Evolutionary conservation across 2,113 vertebrate genomes (phyloP), one percentile per base, ranked within the genome.

Genomic region (Cyprinodon variegatus): DNA sequence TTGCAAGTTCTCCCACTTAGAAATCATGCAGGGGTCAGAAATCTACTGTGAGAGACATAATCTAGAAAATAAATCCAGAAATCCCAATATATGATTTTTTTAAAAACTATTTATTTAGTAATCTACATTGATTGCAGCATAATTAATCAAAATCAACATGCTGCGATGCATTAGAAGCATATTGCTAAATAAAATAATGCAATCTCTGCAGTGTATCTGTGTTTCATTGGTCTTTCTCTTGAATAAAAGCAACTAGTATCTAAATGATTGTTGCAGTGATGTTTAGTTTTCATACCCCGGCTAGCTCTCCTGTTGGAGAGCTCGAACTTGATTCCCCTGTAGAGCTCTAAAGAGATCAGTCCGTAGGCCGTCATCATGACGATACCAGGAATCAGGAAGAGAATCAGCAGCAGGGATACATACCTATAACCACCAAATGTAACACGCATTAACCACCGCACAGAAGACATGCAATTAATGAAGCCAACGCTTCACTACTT

Each of bases 291-390:
- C 59, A 85, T 96, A 99, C 98, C 98, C 96, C 88, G 84, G 80
- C 89, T 90, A 64, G 92, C 92, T 83, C 95, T 98, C 83, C 94
- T 95, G 80, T 92, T 96, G 77, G 91, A 95, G 77, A 94, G 78
- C 89, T 98, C 97, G 90, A 97, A 97, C 86, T 90, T 94, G 86
- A 99, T 97, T 86, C 98, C 98, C 86, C 94, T 94, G 92, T 98
- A 99, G 63, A 99, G 96, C 90, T 99, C 97, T 90, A 97, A 20
- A 48, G 97, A 99, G 81, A 99, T 99, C 46, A 98, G 91, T 61
- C 97, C 97, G 7, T 99, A 99, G 0, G 97, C 97, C 29, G 95
- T 88, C 94, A 95, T 96, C 96, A 99, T 99, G 84, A 98, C 91
- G 61, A 98, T 95, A 71, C 98, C 98, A 53, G 98, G 98, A 78